Conservation (phyloP, 2,888 invertebrate genomes). For the Meiosimyza decipiens region DNA sequence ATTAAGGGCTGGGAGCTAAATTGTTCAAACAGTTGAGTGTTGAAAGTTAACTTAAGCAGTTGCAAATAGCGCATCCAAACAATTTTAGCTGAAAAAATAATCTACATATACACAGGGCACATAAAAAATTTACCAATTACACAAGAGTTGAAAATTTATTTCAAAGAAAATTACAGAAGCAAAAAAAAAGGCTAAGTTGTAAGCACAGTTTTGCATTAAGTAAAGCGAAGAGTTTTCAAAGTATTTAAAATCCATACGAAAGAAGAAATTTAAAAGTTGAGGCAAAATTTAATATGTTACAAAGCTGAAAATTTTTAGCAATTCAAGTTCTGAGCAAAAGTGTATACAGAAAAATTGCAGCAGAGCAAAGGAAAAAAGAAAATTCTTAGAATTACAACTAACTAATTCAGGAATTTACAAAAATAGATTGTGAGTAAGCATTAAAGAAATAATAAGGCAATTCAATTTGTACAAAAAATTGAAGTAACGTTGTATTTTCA, state of each 20-base stretch:
- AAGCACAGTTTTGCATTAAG: background rate
- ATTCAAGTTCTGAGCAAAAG: conserved; percentile 6
- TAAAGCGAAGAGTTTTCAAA: background rate
- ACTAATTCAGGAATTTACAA: conserved; percentile 14
- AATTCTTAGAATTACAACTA: too few relatives aligned
- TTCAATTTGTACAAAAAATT: conserved; percentile 23
- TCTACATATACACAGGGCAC: background rate
- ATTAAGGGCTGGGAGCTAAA: conserved; percentile 1
- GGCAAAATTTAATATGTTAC: conserved; percentile 2
- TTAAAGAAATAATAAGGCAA: conserved; percentile 9
- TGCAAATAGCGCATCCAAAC: conserved; percentile 28
- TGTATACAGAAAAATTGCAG: background rate
- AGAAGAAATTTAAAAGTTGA: background rate
- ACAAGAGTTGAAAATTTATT: conserved; percentile 44
- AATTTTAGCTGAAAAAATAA: background rate
- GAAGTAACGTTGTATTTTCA: background rate
- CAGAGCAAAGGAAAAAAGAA: too few relatives aligned
- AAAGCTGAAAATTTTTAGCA: background rate
- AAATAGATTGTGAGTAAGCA: conserved; percentile 30
- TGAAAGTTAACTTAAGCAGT: conserved; percentile 44
- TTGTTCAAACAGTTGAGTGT: conserved; percentile 45
- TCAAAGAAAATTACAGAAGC: background rate
- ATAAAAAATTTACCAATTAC: conserved; percentile 41
- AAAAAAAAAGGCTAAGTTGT: too few relatives aligned
- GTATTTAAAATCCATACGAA: background rate